Percentiles rank a stretch among this genome's conserved stretches.
Evolutionary conservation across 2,113 vertebrate species (phyloP).

Genomic region (Cepphus grylle): DNA sequence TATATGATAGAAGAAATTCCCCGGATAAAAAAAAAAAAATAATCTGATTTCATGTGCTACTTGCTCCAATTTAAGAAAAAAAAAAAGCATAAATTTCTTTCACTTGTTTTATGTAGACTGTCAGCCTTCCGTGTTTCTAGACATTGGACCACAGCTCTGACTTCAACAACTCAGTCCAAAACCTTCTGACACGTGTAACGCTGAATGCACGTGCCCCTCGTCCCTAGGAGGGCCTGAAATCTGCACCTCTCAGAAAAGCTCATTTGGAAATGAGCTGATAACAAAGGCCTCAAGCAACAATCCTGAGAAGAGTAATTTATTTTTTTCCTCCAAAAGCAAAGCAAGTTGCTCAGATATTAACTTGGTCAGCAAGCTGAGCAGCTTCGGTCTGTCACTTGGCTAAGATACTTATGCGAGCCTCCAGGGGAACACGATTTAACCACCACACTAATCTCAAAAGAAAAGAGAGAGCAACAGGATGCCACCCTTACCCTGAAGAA

Average conservation of each 20-base stretch:
- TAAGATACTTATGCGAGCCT: background rate
- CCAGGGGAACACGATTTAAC: background rate
- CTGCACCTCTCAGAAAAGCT: background rate
- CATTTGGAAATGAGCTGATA: background rate
- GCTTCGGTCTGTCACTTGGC: background rate
- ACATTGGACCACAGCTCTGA: background rate
- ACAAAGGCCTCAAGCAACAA: background rate
- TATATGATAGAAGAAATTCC: background rate
- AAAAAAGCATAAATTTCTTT: background rate
- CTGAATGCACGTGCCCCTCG: background rate
- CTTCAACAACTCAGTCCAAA: background rate
- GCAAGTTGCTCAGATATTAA: background rate
- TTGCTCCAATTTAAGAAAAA: background rate
- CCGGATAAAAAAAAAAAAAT: background rate
- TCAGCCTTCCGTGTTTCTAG: background rate
- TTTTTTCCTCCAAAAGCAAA: background rate
- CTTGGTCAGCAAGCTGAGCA: background rate
- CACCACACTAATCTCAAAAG: background rate
- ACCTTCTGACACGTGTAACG: background rate
- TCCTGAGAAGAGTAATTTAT: background rate
- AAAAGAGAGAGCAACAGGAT: conserved; percentile 22
- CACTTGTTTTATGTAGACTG: background rate
- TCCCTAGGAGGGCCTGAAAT: background rate
- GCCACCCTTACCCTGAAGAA: background rate
- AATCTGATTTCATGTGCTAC: background rate